Percentiles rank a stretch among this genome's conserved stretches.
These are phyloP conservation scores for Cephus spinipes DNA, from an alignment of 2,888 invertebrate species.

Conservation along the genomic window DNA sequence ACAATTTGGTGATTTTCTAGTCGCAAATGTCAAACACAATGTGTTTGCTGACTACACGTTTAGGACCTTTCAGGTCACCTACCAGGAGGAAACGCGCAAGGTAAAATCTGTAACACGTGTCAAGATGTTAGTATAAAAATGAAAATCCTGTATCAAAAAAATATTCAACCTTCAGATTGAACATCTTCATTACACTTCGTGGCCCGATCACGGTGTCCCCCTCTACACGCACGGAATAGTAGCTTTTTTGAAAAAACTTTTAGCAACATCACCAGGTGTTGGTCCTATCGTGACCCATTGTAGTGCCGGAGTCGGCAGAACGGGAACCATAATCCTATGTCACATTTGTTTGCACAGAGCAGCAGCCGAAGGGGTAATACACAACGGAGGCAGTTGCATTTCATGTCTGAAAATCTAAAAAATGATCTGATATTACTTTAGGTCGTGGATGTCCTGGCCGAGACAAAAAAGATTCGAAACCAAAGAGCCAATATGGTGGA, in stretches of 20 bases:
- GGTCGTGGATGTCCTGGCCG: constrained; percentile 47
- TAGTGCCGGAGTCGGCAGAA: constrained; percentile 74
- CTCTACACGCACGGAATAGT: constrained; percentile 61
- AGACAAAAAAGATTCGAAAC: constrained; percentile 38
- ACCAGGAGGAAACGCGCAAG: constrained; percentile 49
- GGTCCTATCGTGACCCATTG: constrained; percentile 71
- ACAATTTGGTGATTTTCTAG: constrained; percentile 56
- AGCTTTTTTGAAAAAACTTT: constrained; percentile 59
- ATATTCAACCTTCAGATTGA: constrained; percentile 55
- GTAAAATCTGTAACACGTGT: constrained; percentile 33
- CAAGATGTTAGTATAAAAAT: no score
- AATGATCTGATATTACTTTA: constrained; percentile 12
- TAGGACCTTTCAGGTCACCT: constrained; percentile 53
- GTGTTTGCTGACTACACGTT: constrained; percentile 62
- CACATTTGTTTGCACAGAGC: constrained; percentile 70
- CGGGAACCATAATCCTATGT: constrained; percentile 73
- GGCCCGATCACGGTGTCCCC: constrained; percentile 70
- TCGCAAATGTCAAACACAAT: constrained; percentile 53
- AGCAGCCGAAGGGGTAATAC: constrained; percentile 56
- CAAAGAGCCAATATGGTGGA: constrained; percentile 56
- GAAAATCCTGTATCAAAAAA: background rate
- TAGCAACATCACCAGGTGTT: constrained; percentile 56
- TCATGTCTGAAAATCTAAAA: background rate
- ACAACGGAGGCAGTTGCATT: background rate
- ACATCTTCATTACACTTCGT: constrained; percentile 69